Evolutionary conservation across 2,113 vertebrate species (phyloP).

Genomic region (Malaclemys terrapin): DNA sequence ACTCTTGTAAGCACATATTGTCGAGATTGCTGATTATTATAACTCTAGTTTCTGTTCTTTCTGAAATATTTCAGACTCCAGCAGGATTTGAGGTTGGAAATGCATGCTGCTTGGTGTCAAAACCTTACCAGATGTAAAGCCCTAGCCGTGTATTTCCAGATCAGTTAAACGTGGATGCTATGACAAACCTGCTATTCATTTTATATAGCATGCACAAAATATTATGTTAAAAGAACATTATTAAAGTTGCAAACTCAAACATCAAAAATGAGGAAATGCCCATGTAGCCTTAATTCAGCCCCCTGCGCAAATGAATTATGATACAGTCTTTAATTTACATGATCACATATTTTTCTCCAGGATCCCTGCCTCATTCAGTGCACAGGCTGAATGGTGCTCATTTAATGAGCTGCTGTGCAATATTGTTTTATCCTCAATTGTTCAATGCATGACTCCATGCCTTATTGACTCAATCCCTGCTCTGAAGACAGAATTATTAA

Average conservation of each 20-base stretch:
- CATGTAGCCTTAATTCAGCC: not conserved
- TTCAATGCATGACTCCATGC: not conserved
- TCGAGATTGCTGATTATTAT: too few species aligned
- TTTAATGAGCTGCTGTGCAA: not conserved
- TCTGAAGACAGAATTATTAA: conserved; percentile 6
- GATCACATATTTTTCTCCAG: not conserved
- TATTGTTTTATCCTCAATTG: not conserved
- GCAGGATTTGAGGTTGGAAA: not conserved
- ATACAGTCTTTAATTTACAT: conserved; percentile 6
- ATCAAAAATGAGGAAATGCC: conserved; percentile 5
- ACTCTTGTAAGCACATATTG: too few species aligned
- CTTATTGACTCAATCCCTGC: not conserved
- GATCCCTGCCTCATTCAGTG: not conserved
- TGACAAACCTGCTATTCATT: not conserved
- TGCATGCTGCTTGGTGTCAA: not conserved
- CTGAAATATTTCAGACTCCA: too few species aligned
- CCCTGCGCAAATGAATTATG: not conserved
- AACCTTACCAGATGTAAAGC: not conserved
- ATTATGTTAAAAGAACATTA: not conserved
- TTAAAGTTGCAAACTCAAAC: conserved; percentile 34
- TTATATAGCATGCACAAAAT: not conserved
- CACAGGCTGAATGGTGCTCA: not conserved
- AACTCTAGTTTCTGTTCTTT: too few species aligned
- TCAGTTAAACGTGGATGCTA: not conserved
- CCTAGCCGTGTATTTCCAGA: not conserved